Evolutionary conservation across 1,140 invertebrate genomes (phyloP), one percentile per base, ranked within the genome.

Genomic region (Xylocopa sonorina): DNA sequence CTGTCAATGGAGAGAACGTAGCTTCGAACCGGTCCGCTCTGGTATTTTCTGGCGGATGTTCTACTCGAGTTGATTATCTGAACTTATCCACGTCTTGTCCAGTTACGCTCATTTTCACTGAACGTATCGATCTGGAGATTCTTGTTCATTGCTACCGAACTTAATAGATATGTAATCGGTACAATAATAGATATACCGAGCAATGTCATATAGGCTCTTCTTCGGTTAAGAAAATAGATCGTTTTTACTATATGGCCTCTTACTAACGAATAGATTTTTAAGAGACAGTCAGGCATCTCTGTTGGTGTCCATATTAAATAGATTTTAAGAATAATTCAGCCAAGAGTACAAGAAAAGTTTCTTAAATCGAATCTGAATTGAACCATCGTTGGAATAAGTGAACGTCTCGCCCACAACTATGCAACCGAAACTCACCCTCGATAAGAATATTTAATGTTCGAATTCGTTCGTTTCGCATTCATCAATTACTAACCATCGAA

Each of bases 21-120:
- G 78, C 78, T 50, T 29, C 64, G 79, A 88, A 88, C 77, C 74
- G 81, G 86, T 78, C 63, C 62, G 80, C 38, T 32, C 27, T 38
- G 48, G 53, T 48, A 34, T 75, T 66, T 57, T 63, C 62, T 72
- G 66, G 51, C 80, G 71, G 38, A 50, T 80, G 72, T 79, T 78
- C 74, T 43, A 78, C 66, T 68, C 43, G 29, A 51, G 46, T 74
- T 84, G 50, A 27, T 80, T 80, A 80, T 53, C 62, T 24, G 41
- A 48, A 50, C 46, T 21, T 69, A 32, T 77, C 34, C 12, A 9
- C 51, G 24, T 27, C 41, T 27, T 24, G 55, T 62, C 55, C 53
- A 18, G 3, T 62, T 21, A 34, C 21, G n/a, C 10, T 21, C 32
- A 2, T 9, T 2, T n/a, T 32, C 14, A 6, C 32, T 18, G 10